A percentile compares a stretch with the other conserved stretches of the same genome.
Conservation (phyloP, 2,888 invertebrate genomes). For the Bursaphelenchus okinawaensis region DNA sequence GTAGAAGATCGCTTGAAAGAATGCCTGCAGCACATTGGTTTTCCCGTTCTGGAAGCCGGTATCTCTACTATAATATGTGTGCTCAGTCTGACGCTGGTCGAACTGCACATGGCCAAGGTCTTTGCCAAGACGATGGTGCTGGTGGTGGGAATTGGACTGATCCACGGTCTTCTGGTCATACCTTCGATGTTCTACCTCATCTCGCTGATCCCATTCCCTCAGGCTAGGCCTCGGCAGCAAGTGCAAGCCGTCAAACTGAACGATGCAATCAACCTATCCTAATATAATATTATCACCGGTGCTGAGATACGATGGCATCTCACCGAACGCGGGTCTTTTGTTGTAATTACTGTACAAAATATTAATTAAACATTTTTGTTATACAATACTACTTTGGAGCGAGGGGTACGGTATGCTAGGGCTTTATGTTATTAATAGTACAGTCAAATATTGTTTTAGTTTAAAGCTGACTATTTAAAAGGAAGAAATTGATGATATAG, state of each 20-base stretch:
- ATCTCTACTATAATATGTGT: conserved; percentile 53
- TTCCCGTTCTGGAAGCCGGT: conserved; percentile 52
- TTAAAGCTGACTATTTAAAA: too few species aligned
- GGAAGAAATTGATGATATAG: too few species aligned
- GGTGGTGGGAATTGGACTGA: conserved; percentile 49
- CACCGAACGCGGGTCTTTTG: background rate
- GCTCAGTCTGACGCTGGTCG: conserved; percentile 44
- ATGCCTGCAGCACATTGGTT: conserved; percentile 50
- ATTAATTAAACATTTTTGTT: too few species aligned
- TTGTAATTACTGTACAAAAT: background rate
- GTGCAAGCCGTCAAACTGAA: background rate
- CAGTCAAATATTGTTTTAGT: too few species aligned
- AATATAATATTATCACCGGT: background rate
- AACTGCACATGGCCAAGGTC: conserved; percentile 55
- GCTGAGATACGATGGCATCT: background rate
- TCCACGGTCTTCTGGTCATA: conserved; percentile 54
- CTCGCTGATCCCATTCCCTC: conserved; percentile 4
- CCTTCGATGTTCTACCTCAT: conserved; percentile 37
- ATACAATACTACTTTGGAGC: too few species aligned
- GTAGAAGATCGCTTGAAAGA: conserved; percentile 39
- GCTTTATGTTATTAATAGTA: too few species aligned
- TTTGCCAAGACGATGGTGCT: conserved; percentile 54
- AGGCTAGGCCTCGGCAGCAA: background rate
- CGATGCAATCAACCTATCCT: background rate
- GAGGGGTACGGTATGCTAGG: too few species aligned